Evolutionary conservation across 2,888 invertebrate genomes (phyloP).

Genomic region (Diaphora mendica): DNA sequence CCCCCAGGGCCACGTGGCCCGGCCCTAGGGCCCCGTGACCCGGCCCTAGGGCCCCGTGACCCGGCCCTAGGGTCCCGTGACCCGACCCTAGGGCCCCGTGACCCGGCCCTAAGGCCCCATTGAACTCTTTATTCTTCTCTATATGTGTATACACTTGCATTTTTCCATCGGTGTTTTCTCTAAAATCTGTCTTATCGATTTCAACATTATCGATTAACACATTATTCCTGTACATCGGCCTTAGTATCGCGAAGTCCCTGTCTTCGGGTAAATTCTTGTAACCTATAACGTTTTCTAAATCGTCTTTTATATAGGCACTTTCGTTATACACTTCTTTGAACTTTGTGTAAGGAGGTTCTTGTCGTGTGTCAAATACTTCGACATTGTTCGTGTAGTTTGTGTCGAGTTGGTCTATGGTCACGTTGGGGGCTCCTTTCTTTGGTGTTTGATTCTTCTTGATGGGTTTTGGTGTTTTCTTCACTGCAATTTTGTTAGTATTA

Average conservation of each 20-base stretch:
- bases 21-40: conserved; percentile 45
- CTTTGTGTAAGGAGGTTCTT: conserved; percentile 56
- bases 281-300: conserved; percentile 36
- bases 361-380: conserved; percentile 57
- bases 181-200: conserved; percentile 50
- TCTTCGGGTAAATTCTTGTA: conserved; percentile 62
- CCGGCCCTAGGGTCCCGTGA: conserved; percentile 46
- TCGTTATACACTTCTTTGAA: conserved; percentile 66
- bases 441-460: conserved; percentile 41
- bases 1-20: conserved; percentile 55
- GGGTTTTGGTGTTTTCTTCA: conserved; percentile 43
- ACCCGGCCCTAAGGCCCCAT: conserved; percentile 13
- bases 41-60: too few species aligned
- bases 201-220: conserved; percentile 42
- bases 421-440: conserved; percentile 70
- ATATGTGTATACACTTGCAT: conserved; percentile 74
- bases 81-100: conserved; percentile 49
- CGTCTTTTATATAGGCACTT: conserved; percentile 47
- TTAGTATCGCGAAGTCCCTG: conserved; percentile 62
- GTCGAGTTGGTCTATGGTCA: conserved; percentile 64
- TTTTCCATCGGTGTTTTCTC: conserved; percentile 74
- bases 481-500: conserved; percentile 3
- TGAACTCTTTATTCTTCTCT: conserved; percentile 65
- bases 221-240: conserved; percentile 58
- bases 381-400: conserved; percentile 57